These are phyloP conservation scores for Eucriotettix oculatus DNA, from an alignment of 2,888 invertebrate species.

Conservation along the genomic window DNA sequence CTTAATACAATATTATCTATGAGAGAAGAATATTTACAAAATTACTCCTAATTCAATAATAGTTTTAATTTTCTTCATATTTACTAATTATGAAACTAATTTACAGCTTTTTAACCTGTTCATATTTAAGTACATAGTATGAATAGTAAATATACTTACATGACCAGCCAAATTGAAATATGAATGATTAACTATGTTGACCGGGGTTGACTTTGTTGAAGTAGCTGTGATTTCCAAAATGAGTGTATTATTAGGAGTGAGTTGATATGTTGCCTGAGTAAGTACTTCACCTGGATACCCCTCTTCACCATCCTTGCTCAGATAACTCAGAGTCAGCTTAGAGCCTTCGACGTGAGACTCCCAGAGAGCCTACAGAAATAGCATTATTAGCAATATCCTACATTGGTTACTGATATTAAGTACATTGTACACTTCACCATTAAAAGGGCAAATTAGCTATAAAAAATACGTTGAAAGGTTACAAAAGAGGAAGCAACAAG, in stretches of 20 bases:
- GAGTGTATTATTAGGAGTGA: constrained; percentile 58
- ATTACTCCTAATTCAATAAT: neutral
- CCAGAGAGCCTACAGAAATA: constrained; percentile 42
- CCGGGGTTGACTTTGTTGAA: constrained; percentile 59
- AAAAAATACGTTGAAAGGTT: neutral
- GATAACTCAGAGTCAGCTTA: constrained; percentile 42
- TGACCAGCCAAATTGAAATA: constrained; percentile 92
- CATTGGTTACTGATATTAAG: no score
- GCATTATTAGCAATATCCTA: neutral
- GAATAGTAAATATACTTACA: constrained; percentile 27
- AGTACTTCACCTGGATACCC: constrained; percentile 77
- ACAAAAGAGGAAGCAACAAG: neutral
- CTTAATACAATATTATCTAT: no score
- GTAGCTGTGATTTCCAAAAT: constrained; percentile 58
- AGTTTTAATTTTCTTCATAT: no score
- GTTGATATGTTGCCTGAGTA: constrained; percentile 49
- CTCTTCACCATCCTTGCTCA: constrained; percentile 65
- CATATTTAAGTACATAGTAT: no score
- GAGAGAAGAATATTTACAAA: no score
- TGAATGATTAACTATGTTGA: constrained; percentile 76
- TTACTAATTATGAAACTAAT: no score
- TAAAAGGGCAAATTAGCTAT: no score
- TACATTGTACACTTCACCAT: no score
- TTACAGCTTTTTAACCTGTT: neutral
- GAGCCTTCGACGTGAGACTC: constrained; percentile 38